Evolutionary conservation across 37 sponge, comb jelly and placozoan genomes (phyloP), one percentile per base, ranked within the genome.

Genomic region (Dysidea cf. avara): DNA sequence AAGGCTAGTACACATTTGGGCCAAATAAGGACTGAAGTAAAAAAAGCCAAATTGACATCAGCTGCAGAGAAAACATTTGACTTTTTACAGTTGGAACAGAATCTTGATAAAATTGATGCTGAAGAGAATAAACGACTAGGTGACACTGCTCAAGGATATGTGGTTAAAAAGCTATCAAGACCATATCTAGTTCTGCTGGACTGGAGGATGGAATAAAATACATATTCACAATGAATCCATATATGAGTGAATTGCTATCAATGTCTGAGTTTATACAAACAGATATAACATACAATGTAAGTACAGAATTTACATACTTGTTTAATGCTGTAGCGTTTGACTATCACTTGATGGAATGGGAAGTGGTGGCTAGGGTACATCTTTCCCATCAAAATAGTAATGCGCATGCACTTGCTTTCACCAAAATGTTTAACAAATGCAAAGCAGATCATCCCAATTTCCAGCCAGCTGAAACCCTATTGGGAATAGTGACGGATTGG

Each of bases 1-100:
- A 38, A 46, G 21, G 75, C 75, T 29, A 74, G 75, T 26, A 48
- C 49, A 29, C 75, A 74, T 50, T n/a, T 74, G 22, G 75, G 75
- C 25, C 59, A 26, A 48, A 24, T 74, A 9, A 29, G 62, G 48
- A 39, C 62, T 29, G 60, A 72, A 28, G 73, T 72, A 13, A 72
- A 28, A 38, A 56, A 74, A 20, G 51, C 46, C 64, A 74, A 61
- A 48, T 7, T 11, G 33, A 53, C 24, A 7, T 26, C 51, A 32
- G 64, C 64, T 20, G 51, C 26, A 18, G 59, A 43, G 20, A 22
- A 61, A 37, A 43, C 46, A 43, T 43, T 43, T 43, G 46, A 43
- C 46, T 43, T 12, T 43, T 43, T 62, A 34, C 31, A 62, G 20
- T 62, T 66, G 37, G 68, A 66, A 43, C 47, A 66, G 49, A 47